A percentile compares a stretch with the other conserved stretches of the same genome.
phyloP scores from a whole-genome alignment of 1,140 invertebrate genomes.

The Cotesia chilonis region DNA sequence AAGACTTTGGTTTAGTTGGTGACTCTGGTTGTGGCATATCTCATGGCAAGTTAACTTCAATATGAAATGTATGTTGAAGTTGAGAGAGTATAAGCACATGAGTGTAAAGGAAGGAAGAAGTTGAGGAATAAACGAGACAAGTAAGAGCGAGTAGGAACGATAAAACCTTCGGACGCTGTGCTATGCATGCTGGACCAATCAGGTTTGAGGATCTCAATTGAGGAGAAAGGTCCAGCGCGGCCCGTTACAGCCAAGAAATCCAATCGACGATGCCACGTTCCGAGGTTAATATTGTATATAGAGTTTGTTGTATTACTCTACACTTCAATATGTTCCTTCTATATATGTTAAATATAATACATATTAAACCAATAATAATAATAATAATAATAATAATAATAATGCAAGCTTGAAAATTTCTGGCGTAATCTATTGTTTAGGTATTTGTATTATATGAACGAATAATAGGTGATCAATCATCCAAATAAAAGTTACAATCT shows the following conservation, averaged over 20 bases:
- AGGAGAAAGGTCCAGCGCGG: slow-evolving; percentile 51
- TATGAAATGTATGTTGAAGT: not conserved
- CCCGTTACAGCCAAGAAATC: slow-evolving; percentile 49
- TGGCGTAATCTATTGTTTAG: slow-evolving; percentile 23
- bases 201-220: slow-evolving; percentile 42
- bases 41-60: too few species aligned
- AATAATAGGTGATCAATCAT: not conserved
- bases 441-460: not conserved
- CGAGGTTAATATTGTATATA: not conserved
- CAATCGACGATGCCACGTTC: slow-evolving; percentile 8
- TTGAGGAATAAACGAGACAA: too few species aligned
- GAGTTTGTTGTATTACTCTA: too few species aligned
- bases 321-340: not conserved
- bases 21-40: not conserved
- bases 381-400: not conserved
- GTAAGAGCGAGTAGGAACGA: slow-evolving; percentile 16
- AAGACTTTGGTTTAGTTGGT: not conserved
- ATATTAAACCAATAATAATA: not conserved
- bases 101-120: too few species aligned
- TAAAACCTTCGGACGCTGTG: slow-evolving; percentile 44
- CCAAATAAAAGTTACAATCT: too few species aligned
- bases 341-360: not conserved
- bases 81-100: not conserved
- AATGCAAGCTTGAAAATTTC: slow-evolving; percentile 10
- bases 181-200: slow-evolving; percentile 45